Base-by-base conservation (phyloP, 1,140 invertebrate genomes). In the Hestina assimilis region DNA sequence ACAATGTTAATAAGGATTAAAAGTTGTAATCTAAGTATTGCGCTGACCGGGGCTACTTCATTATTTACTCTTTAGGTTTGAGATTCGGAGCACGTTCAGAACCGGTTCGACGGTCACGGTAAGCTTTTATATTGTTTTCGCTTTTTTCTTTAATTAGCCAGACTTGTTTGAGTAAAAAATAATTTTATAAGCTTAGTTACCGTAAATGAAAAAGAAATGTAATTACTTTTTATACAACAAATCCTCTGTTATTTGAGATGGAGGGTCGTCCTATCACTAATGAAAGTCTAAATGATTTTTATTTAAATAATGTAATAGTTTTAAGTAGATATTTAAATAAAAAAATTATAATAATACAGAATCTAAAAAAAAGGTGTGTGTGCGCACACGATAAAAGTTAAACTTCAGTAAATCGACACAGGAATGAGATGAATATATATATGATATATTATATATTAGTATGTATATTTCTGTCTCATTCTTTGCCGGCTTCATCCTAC, bases 131-230 rank as follows among this genome's bases (percentile, higher is more conserved):
- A 67, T 74, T 72, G 71, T 74, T 77, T 77, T 60, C 60, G 38
- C 46, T 63, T 69, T 72, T 69, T 69, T 57, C 63, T 71, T 67
- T 70, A 79, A 77, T 75, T 75, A 72, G 65, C 17, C 35, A 29
- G 53, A 59, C 47, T 59, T 63, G 61, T 59, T 63, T 26, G 58
- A 56, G 45, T 61, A 42, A 63, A 61, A 59, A 65, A n/a, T n/a
- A 66, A 64, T 63, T 57, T 58, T 24, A 12, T 33, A 12, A 35
- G 31, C 47, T 53, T 31, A 43, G 35, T 15, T 21, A 47, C 33
- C 33, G 47, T 51, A 51, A 40, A 40, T 40, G 33, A 17, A 40
- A 26, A 12, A 31, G 12, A 31, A 46, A n/a, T n/a, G n/a, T n/a
- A n/a, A n/a, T n/a, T n/a, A n/a, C n/a, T n/a, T n/a, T n/a, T n/a